Evolutionary conservation across 37 sponge, comb jelly and placozoan species (phyloP).

Genomic region (Geodia barretti): DNA sequence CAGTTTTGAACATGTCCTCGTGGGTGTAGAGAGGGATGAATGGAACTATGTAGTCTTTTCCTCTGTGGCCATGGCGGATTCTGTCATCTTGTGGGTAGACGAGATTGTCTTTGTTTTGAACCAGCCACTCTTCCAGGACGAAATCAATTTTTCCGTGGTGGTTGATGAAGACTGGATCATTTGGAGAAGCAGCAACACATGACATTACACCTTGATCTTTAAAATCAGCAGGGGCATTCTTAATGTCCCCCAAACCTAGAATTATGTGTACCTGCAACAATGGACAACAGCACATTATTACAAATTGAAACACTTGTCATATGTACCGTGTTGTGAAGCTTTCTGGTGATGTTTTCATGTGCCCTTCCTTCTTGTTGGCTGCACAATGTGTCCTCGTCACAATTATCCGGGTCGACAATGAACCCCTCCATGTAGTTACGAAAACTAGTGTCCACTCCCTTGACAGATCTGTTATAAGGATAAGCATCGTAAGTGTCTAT

Average conservation of each 20-base stretch:
- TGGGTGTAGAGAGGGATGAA: conserved; percentile 66
- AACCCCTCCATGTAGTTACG: conserved; percentile 8
- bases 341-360: too few species aligned
- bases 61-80: conserved; percentile 42
- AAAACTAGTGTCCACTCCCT: not conserved
- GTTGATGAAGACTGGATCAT: conserved; percentile 68
- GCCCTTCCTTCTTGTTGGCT: too few species aligned
- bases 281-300: not conserved
- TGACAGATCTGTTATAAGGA: not conserved
- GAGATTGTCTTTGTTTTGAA: conserved; percentile 6
- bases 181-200: conserved; percentile 60
- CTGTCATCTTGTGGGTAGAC: not conserved
- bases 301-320: not conserved
- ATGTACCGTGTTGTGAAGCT: too few species aligned
- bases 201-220: conserved; percentile 16
- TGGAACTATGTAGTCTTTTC: conserved; percentile 46
- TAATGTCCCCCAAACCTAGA: not conserved
- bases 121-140: conserved; percentile 63
- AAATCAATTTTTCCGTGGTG: conserved; percentile 72
- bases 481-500: not conserved
- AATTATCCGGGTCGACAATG: not conserved
- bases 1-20: conserved; percentile 44
- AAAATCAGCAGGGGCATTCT: too few species aligned
- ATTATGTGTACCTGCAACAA: not conserved
- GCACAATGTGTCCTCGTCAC: not conserved